These are phyloP conservation scores for Leptogaster cylindrica DNA, from an alignment of 2,888 invertebrate genomes.

Conservation along the genomic window DNA sequence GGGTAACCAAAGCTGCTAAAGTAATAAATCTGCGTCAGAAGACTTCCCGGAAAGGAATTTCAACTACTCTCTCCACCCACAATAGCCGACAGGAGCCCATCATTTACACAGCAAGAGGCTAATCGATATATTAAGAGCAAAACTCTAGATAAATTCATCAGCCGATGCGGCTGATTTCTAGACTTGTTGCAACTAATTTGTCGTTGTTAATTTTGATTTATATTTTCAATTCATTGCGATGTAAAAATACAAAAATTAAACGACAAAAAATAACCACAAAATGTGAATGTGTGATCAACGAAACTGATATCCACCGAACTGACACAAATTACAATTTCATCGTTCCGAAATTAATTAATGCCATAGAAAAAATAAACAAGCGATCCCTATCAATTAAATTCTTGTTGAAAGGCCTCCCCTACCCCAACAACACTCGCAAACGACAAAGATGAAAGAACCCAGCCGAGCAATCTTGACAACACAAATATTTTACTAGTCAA, in stretches of 20 bases:
- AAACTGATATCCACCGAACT: not conserved
- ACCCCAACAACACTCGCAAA: no score
- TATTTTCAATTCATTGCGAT: not conserved
- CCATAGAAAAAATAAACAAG: constrained; percentile 40
- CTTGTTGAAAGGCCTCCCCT: not conserved
- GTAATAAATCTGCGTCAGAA: constrained; percentile 27
- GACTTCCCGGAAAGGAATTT: not conserved
- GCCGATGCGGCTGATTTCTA: constrained; percentile 3
- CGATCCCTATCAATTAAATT: constrained; percentile 32
- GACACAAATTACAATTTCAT: constrained; percentile 8
- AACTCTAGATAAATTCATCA: constrained; percentile 32
- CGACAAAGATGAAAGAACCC: not conserved
- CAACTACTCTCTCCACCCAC: not conserved
- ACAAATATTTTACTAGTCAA: constrained; percentile 22
- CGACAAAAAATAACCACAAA: constrained; percentile 4
- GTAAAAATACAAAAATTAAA: not conserved
- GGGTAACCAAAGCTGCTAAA: constrained; percentile 8
- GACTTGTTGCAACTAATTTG: constrained; percentile 36
- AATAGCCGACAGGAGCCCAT: constrained; percentile 14
- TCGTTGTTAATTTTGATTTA: constrained; percentile 19
- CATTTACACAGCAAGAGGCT: constrained; percentile 23
- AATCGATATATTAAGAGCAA: constrained; percentile 33
- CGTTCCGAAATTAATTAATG: constrained; percentile 42
- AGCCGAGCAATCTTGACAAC: not conserved
- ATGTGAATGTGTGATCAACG: no score